Evolutionary conservation across 2,888 invertebrate genomes (phyloP).

Genomic region (Aricia artaxerxes): DNA sequence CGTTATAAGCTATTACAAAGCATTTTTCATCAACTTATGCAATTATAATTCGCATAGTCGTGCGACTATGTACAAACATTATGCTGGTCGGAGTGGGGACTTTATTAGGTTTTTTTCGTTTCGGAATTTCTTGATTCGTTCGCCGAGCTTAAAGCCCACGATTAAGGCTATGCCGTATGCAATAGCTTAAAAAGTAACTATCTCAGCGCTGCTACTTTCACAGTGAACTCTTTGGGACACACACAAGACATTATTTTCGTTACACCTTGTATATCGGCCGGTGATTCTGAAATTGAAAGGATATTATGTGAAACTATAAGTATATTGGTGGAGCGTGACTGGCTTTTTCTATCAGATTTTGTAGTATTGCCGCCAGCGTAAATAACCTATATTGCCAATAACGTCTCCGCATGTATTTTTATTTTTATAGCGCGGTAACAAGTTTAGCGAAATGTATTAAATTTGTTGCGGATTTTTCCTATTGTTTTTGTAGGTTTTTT

Average conservation of each 20-base stretch:
- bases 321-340: constrained; percentile 38
- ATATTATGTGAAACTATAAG: constrained; percentile 35
- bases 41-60: too few species aligned
- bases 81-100: too few species aligned
- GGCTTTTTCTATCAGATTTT: constrained; percentile 32
- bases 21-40: too few species aligned
- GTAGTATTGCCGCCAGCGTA: constrained; percentile 29
- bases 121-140: too few species aligned
- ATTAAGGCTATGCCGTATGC: too few species aligned
- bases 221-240: too few species aligned
- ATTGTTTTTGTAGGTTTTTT: background rate
- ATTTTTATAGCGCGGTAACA: constrained; percentile 27
- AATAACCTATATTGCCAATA: constrained; percentile 32
- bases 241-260: background rate
- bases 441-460: constrained; percentile 30
- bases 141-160: too few species aligned
- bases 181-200: too few species aligned
- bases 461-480: constrained; percentile 16
- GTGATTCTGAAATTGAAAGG: constrained; percentile 38
- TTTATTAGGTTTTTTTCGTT: too few species aligned
- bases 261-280: constrained; percentile 26
- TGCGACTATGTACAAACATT: too few species aligned
- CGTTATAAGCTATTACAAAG: too few species aligned
- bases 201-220: too few species aligned
- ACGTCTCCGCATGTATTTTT: constrained; percentile 31